A percentile compares a stretch with the other conserved stretches of the same genome.
phyloP scores from a whole-genome alignment of 1,140 invertebrate species.

The Solen grandis region DNA sequence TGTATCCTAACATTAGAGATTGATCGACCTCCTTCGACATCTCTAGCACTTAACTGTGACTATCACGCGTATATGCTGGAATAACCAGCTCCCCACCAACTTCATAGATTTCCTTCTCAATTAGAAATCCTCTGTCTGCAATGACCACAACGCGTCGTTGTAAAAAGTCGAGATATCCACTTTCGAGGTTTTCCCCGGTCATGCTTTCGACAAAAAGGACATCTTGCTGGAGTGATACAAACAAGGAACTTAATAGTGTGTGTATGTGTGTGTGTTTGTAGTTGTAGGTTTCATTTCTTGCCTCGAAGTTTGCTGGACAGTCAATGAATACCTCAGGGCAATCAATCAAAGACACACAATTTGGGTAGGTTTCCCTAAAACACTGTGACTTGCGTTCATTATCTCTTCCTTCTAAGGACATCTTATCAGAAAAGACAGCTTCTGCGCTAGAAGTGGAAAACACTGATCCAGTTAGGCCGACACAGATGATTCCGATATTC shows the following conservation, averaged over 20 bases:
- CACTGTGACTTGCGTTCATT: no score
- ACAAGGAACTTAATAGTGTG: not conserved
- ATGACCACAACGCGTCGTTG: not conserved
- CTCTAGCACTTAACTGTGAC: no score
- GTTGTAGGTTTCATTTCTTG: no score
- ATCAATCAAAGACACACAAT: no score
- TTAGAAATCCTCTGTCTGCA: not conserved
- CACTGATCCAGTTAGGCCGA: not conserved
- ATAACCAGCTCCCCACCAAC: constrained; percentile 1
- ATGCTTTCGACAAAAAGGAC: not conserved
- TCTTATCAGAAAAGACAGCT: not conserved
- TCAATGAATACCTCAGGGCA: no score
- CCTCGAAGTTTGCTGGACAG: no score
- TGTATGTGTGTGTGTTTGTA: not conserved
- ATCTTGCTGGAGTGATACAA: not conserved
- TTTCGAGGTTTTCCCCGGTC: constrained; percentile 3
- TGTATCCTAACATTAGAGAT: no score
- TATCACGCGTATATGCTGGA: not conserved
- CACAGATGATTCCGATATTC: constrained; percentile 3
- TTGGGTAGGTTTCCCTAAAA: no score
- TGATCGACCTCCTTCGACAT: no score
- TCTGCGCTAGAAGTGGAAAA: not conserved
- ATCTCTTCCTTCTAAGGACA: no score
- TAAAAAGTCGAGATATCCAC: constrained; percentile 8
- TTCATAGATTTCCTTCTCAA: constrained; percentile 2